Conservation (phyloP, 2,113 vertebrate species). For the Galeopterus variegatus region DNA sequence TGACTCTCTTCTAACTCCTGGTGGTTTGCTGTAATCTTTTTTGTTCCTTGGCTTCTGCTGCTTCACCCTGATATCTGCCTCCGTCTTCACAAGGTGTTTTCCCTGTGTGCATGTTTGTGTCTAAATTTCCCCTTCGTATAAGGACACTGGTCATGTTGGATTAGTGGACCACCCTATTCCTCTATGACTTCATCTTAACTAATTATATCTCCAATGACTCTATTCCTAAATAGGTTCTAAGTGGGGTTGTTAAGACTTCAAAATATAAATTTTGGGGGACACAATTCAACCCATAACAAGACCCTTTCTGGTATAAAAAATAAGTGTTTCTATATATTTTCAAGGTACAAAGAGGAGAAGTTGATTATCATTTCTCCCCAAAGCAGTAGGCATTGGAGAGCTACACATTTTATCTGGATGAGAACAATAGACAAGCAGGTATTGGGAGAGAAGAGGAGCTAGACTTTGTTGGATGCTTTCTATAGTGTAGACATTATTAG, state of each 20-base stretch:
- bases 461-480: neutral
- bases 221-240: neutral
- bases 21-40: neutral
- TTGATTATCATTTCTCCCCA: slow-evolving; percentile 4
- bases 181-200: neutral
- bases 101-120: neutral
- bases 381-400: neutral
- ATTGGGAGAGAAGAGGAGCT: neutral
- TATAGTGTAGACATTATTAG: neutral
- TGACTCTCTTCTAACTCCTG: neutral
- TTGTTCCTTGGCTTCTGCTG: neutral
- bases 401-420: neutral
- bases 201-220: neutral
- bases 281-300: neutral
- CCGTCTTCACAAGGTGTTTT: neutral
- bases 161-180: neutral
- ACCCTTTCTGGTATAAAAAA: neutral
- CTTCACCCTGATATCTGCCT: neutral
- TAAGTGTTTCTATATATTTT: neutral
- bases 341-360: slow-evolving; percentile 15
- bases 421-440: neutral
- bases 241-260: neutral
- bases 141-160: neutral
- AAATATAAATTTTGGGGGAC: neutral
- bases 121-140: neutral